Base-by-base conservation (phyloP, 2,888 invertebrate genomes). In the Papilio demoleus region DNA sequence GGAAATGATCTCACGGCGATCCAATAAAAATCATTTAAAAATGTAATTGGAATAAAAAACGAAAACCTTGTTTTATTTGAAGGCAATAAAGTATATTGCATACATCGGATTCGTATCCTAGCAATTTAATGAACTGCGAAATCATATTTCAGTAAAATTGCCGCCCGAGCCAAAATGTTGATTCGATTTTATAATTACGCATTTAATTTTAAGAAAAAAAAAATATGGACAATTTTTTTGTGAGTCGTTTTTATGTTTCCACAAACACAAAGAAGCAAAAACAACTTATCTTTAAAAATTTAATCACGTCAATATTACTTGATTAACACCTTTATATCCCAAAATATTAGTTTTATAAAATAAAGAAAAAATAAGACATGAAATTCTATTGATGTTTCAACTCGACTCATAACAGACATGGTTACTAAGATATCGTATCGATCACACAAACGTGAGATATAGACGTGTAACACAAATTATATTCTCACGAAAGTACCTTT, bases 1-100 rank as follows among this genome's bases (percentile, higher is more conserved):
- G 87, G 88, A 89, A 89, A 81, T 88, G 87, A 88, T 88, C 83
- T 90, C 85, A 87, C 80, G 76, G 70, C 70, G 73, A 81, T 78
- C 75, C 74, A 75, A 78, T 77, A 76, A 76, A 79, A 78, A 75
- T 75, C 74, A 73, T 72, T 71, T 73, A 77, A 73, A n/a, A 71
- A 70, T 66, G 69, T 70, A 68, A 69, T 50, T 69, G 27, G 47
- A 34, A 31, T 4, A 73, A 75, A 77, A 75, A 58, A 67, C 45
- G 66, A 71, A 31, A 53, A 31, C 84, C 82, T 85, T 86, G 77
- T 71, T 75, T 70, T 77, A 61, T 66, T 66, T 53, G 45, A 40
- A 65, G 58, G 36, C 59, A 19, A 19, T 27, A n/a, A 40, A 19
- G 4, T 27, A 63, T 67, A 58, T 34, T 17, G 38, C 22, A 65